These are phyloP conservation scores for Clinocottus analis DNA, from an alignment of 2,113 vertebrate species.

Conservation along the genomic window DNA sequence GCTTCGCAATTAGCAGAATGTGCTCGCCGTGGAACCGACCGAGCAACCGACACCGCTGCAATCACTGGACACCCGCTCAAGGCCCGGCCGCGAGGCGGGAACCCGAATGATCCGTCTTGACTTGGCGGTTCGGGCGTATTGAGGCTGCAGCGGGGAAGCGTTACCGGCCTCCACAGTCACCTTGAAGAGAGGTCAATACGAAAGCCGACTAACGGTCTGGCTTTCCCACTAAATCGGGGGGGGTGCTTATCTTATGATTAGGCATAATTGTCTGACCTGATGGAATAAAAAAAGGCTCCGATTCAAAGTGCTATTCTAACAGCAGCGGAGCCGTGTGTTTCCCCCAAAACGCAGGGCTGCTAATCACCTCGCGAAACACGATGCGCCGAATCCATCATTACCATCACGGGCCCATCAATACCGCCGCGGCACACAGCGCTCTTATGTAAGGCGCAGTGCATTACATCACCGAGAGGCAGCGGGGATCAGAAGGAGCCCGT, in stretches of 20 bases:
- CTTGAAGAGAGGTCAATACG: constrained; percentile 65
- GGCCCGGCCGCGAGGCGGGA: constrained; percentile 19
- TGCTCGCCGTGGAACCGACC: not conserved
- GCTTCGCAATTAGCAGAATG: constrained; percentile 30
- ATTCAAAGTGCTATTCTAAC: constrained; percentile 24
- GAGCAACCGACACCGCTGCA: constrained; percentile 20
- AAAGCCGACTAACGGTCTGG: constrained; percentile 24
- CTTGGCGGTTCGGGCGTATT: constrained; percentile 23
- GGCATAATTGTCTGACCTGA: constrained; percentile 2
- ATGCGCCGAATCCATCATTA: constrained; percentile 3
- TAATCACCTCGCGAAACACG: not conserved
- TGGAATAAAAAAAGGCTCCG: constrained; percentile 18
- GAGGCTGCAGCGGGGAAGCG: not conserved
- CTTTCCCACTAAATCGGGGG: constrained; percentile 25
- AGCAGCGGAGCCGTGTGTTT: not conserved
- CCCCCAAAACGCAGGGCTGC: not conserved
- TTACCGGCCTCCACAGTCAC: constrained; percentile 44
- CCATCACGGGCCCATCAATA: not conserved
- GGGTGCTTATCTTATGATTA: constrained; percentile 37
- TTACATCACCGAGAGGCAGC: constrained; percentile 30
- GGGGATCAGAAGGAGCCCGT: constrained; percentile 28
- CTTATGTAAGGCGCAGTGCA: not conserved
- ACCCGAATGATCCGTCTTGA: constrained; percentile 27
- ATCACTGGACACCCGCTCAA: constrained; percentile 28
- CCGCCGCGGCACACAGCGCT: not conserved